Evolutionary conservation across 2,888 invertebrate species (phyloP).

Genomic region (Leptothorax acervorum): DNA sequence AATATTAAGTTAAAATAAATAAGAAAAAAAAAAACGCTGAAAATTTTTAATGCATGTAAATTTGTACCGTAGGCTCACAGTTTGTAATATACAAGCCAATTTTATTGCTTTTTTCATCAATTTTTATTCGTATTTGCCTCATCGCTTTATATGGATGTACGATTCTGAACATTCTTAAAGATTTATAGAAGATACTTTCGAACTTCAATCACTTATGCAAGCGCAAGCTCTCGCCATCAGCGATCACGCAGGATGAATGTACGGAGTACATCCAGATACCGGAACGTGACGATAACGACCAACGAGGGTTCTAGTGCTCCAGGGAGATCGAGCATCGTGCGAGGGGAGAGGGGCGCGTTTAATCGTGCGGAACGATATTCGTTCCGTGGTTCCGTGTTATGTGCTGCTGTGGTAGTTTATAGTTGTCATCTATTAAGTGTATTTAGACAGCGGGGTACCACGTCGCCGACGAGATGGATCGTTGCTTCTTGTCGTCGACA

Average conservation of each 20-base stretch:
- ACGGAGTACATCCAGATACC: constrained; percentile 32
- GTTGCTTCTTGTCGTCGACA: constrained; percentile 70
- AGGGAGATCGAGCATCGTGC: constrained; percentile 1
- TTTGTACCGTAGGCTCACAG: background rate
- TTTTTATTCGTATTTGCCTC: background rate
- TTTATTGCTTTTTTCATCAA: background rate
- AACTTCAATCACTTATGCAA: constrained; percentile 20
- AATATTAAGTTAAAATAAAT: no score
- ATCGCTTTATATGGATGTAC: background rate
- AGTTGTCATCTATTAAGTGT: constrained; percentile 78
- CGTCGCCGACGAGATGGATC: constrained; percentile 69
- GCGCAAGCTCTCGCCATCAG: constrained; percentile 22
- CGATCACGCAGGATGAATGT: constrained; percentile 37
- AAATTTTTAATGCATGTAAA: background rate
- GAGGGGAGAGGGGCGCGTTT: constrained; percentile 55
- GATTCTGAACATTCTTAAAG: background rate
- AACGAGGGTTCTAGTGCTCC: constrained; percentile 42
- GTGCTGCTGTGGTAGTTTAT: constrained; percentile 77
- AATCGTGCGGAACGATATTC: constrained; percentile 80
- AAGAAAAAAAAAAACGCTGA: no score
- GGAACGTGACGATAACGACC: constrained; percentile 47
- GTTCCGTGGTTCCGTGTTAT: constrained; percentile 73
- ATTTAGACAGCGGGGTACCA: constrained; percentile 71
- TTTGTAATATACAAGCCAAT: background rate
- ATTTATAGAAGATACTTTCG: constrained; percentile 38